Evolutionary conservation across 53 echinoderm and acorn worm species (phyloP).

Genomic region (Antedon mediterranea): DNA sequence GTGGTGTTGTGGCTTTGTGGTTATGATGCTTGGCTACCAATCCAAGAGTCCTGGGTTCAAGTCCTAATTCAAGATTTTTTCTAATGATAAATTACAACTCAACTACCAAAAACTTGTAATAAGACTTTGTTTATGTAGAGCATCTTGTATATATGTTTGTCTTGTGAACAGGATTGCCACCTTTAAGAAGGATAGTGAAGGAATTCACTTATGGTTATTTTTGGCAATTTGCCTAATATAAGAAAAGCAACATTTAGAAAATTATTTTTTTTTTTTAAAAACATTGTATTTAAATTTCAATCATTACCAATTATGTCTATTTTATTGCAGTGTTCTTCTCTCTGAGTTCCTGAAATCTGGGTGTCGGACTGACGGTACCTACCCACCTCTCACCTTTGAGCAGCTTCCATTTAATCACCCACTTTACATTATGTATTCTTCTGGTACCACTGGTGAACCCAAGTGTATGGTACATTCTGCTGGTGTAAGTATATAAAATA

Average conservation of each 20-base stretch:
- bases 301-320: background rate
- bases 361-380: constrained; percentile 37
- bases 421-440: constrained; percentile 98
- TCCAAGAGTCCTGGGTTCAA: no score
- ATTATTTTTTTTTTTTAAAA: background rate
- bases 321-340: constrained; percentile 43
- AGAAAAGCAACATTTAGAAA: background rate
- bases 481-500: constrained; percentile 74
- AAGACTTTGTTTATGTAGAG: no score
- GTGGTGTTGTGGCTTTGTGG: no score
- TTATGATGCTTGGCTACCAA: no score
- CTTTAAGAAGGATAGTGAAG: no score
- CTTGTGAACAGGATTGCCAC: no score
- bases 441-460: constrained; percentile 68
- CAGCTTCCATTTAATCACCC: constrained; percentile 96
- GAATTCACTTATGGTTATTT: no score
- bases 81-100: no score
- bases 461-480: constrained; percentile 99
- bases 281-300: background rate
- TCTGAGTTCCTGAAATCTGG: constrained; percentile 56
- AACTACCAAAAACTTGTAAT: no score
- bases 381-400: constrained; percentile 58
- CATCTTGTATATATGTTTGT: no score
- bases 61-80: no score
- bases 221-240: no score